Evolutionary conservation across 2,888 invertebrate species (phyloP), one percentile per base, ranked within the genome.

Genomic region (Ennomos fuscantarius): DNA sequence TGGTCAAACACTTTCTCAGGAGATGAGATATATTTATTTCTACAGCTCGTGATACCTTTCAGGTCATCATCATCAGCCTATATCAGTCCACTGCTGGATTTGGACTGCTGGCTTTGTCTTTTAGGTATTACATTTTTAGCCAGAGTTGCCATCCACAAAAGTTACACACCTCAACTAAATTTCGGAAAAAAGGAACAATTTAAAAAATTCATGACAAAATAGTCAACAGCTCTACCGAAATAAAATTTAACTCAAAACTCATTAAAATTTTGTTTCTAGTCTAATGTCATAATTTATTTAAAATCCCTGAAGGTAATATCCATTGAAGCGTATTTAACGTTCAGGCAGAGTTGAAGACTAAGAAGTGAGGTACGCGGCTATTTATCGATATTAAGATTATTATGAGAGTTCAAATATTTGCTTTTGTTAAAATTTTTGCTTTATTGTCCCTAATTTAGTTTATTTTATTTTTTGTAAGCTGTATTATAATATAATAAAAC

Each of bases 271-370:
- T 82, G 81, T 85, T 86, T 88, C 87, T 86, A 88, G 80, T 84
- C 86, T 86, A 88, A 89, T 79, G 82, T 84, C 79, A 91, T 92
- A 84, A 90, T 88, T 90, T 89, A 91, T 92, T 89, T 86, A 90
- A 91, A 90, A 89, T 87, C 86, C 86, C 79, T 79, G 78, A 89
- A 90, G 87, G 90, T 86, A 89, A 88, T 89, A 89, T 86, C 80
- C 86, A 87, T 87, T 87, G 85, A 87, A 76, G 89, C 87, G 84
- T 87, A 84, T 86, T 86, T 84, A 82, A 85, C 79, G 74, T 77
- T 81, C 69, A 79, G 79, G 72, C 71, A 75, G 70, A 76, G 73
- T 80, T 74, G 78, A 72, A 66, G 70, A 73, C 68, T 69, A 24
- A 24, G 24, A 6, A 73, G 72, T 63, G 73, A 57, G 65, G 73